Base-by-base conservation (phyloP, 1,140 invertebrate genomes). In the Magallana angulata region DNA sequence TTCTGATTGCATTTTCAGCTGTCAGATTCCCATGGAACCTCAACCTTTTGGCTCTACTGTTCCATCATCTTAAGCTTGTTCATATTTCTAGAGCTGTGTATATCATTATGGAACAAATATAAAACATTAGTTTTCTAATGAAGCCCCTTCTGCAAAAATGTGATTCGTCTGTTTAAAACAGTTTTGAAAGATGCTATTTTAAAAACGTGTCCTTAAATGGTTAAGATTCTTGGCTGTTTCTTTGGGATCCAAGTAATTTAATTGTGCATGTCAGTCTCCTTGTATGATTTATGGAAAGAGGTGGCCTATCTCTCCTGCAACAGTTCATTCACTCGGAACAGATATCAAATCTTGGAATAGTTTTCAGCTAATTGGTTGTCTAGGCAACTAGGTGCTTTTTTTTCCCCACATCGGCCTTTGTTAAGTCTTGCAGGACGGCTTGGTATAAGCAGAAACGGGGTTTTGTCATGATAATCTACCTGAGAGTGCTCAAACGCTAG, bases 391-490 rank as follows among this genome's bases (percentile, higher is more conserved):
- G 82, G 59, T 59, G 82, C 81, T 84, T 59, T 60, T 84, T 84
- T 84, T 80, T 5, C 36, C 36, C 36, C 24, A 30, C 68, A 84
- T 84, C n/a, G 57, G 82, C 82, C 82, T 60, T 84, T 84, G 82
- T 84, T 84, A 14, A 84, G 57, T 84, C 56, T 84, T 84, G 82
- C 82, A 84, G 82, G 82, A 84, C 57, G 16, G 30, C 24, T 11
- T 62, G 58, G 82, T 57, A 58, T 59, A 30, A 84, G 57, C 57
- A 60, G 82, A 24, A 62, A 84, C 48, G 5, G 56, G 59, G 82
- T 84, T 84, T 84, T 84, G 82, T 84, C 57, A 58, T 84, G 82
- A 84, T 84, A 84, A 84, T 84, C 57, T 84, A 84, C 57, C 59
- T 59, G 82, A 7, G 57, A 36, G n/a, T 48, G 30, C 16, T 60